Conservation (phyloP, 1,140 invertebrate genomes). For the Dermatophagoides farinae region DNA sequence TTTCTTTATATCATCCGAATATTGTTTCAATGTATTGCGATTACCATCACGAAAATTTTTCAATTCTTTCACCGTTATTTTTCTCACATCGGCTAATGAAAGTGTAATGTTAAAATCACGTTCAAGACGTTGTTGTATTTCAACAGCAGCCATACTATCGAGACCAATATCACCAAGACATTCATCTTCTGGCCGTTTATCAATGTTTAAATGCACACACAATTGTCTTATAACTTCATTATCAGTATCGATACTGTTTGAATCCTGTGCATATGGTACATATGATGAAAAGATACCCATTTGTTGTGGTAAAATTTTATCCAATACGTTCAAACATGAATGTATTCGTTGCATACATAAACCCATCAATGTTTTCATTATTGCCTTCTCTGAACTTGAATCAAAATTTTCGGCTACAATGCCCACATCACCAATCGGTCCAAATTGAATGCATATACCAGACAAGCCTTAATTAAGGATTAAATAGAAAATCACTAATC, state of each 20-base stretch:
- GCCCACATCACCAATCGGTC: constrained; percentile 88
- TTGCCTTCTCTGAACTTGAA: constrained; percentile 44
- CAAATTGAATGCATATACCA: constrained; percentile 78
- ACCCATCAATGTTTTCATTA: constrained; percentile 47
- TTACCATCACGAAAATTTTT: constrained; percentile 15
- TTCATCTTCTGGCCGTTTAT: constrained; percentile 53
- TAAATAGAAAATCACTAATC: neutral
- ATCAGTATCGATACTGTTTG: neutral
- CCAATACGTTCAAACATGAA: constrained; percentile 65
- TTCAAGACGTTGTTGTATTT: constrained; percentile 44
- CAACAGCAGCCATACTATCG: constrained; percentile 89
- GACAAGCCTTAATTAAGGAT: constrained; percentile 20
- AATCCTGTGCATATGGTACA: neutral
- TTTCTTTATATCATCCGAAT: constrained; percentile 10
- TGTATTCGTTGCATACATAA: constrained; percentile 75
- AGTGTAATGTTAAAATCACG: constrained; percentile 13
- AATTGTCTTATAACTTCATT: constrained; percentile 10
- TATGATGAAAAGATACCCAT: constrained; percentile 4
- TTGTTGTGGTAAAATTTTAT: constrained; percentile 49
- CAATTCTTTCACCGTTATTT: constrained; percentile 9
- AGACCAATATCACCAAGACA: constrained; percentile 77
- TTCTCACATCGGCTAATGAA: constrained; percentile 8
- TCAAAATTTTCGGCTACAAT: constrained; percentile 42
- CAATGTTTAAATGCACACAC: constrained; percentile 36
- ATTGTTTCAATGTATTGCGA: constrained; percentile 16